Base-by-base conservation (phyloP, 1,140 invertebrate species). In the Holotrichia oblita region DNA sequence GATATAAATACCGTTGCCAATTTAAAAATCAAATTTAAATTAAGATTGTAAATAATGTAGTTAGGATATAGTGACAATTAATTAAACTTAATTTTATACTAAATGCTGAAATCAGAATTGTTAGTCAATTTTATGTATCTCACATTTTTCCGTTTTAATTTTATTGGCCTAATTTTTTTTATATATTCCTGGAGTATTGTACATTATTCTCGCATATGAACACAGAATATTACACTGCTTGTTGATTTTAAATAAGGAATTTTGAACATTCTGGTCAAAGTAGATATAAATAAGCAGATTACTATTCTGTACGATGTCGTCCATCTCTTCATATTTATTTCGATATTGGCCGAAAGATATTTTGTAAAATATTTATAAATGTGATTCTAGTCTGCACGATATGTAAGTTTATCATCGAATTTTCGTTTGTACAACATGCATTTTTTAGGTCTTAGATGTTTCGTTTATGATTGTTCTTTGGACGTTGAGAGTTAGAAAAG, bases 291-390 rank as follows among this genome's bases (percentile, higher is more conserved):
- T 55, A 14, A 44, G 42, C 14, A 10, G 14, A 9, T 44, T 44
- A 44, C 42, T 44, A 7, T 44, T 44, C 42, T 55, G 48, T 55
- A 55, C n/a, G n/a, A n/a, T 7, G 3, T 17, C 48, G 17, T 17
- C 48, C 14, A 1, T 17, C 6, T 55, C 48, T 55, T 34, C 27
- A 34, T 17, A 17, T 55, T 55, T 17, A 55, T 55, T 55, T 55
- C 48, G 48, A 55, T 55, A 55, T 55, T 55, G 48, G 48, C 48
- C 48, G 17, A 55, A 55, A 4, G 48, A 55, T 55, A 55, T 55
- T 55, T 55, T 55, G 14, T 55, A 55, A 55, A 55, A 55, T 55
- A 55, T 55, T 55, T 55, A 55, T 55, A 20, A 55, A 55, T 55
- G 48, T 55, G 48, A 55, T 55, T 55, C 48, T 55, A 55, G 48